Evolutionary conservation across 2,113 vertebrate genomes (phyloP).

Genomic region (Nyctereutes procyonoides): DNA sequence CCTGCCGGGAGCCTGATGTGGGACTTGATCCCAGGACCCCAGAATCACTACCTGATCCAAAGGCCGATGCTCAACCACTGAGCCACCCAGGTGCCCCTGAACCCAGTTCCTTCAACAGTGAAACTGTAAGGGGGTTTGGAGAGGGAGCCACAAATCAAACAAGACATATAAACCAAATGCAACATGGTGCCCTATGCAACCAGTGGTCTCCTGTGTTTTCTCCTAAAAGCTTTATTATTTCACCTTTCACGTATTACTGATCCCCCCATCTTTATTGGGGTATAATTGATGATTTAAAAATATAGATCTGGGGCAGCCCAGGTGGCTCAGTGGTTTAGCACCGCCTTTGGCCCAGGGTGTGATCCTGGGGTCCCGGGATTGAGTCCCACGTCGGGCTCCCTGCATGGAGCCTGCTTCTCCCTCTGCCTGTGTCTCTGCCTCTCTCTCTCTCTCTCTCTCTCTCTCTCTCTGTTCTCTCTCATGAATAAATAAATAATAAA

Average conservation of each 20-base stretch:
- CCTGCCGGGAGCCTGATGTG: fast-evolving
- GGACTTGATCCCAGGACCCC: too few species aligned
- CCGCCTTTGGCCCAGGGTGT: too few species aligned
- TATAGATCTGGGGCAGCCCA: background rate
- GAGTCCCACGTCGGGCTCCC: too few species aligned
- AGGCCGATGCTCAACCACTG: too few species aligned
- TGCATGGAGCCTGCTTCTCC: too few species aligned
- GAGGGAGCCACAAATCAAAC: background rate
- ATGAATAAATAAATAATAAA: too few species aligned
- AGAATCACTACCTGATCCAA: too few species aligned
- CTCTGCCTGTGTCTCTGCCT: too few species aligned
- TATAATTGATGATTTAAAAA: background rate
- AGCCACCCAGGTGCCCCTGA: background rate
- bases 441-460: too few species aligned
- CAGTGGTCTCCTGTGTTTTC: background rate
- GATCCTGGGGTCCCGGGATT: too few species aligned
- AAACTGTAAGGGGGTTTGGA: background rate
- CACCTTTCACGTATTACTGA: background rate
- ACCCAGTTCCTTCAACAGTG: background rate
- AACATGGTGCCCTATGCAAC: background rate
- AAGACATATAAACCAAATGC: background rate
- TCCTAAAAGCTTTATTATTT: background rate
- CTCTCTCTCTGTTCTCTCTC: too few species aligned
- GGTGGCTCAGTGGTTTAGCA: too few species aligned
- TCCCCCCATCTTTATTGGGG: background rate